These are phyloP conservation scores for Bothrops jararaca DNA, from an alignment of 2,113 vertebrate genomes.

Conservation along the genomic window DNA sequence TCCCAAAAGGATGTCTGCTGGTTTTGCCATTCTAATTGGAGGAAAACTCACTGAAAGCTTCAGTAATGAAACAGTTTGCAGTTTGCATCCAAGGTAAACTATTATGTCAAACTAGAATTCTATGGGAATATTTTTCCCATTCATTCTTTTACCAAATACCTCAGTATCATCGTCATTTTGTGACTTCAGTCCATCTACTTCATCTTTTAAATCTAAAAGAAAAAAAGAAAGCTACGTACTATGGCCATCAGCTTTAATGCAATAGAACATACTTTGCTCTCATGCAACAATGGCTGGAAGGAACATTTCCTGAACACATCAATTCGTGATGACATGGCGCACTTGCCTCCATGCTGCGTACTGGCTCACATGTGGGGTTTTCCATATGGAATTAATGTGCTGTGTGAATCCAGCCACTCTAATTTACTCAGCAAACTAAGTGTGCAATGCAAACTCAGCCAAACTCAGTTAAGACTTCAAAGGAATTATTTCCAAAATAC, in stretches of 20 bases:
- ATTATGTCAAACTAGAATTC: neutral
- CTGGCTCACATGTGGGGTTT: neutral
- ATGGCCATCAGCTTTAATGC: fast-evolving
- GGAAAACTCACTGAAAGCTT: neutral
- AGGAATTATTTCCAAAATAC: neutral
- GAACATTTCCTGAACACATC: neutral
- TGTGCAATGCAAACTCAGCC: neutral
- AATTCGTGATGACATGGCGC: neutral
- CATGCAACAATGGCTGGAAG: neutral
- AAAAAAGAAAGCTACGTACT: neutral
- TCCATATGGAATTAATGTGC: neutral
- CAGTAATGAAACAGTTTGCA: neutral
- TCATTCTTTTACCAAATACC: constrained; percentile 62
- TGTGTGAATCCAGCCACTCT: neutral
- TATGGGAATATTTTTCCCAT: neutral
- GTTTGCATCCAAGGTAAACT: neutral
- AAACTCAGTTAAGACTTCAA: neutral
- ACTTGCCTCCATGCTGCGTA: neutral
- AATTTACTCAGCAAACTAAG: neutral
- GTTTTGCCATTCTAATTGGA: neutral
- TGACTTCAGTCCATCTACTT: constrained; percentile 68
- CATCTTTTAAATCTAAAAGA: constrained; percentile 79
- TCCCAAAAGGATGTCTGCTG: neutral
- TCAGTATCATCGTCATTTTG: constrained; percentile 65
- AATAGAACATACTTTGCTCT: neutral